phyloP scores from a whole-genome alignment of 1,140 invertebrate species.

The Pentalonia nigronervosa region DNA sequence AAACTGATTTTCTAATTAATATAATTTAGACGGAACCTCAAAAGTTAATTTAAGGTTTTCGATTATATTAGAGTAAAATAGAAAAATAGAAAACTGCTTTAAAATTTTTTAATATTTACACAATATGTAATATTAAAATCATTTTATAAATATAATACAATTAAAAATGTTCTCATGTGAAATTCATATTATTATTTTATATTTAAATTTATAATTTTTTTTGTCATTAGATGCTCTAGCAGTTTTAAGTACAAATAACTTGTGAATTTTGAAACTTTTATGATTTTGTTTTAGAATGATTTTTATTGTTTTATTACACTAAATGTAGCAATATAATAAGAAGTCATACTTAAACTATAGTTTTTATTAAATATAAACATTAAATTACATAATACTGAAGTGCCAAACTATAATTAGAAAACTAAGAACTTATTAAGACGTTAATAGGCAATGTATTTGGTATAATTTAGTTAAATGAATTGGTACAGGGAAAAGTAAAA shows the following conservation, averaged over 20 bases:
- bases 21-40: not conserved
- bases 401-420: not conserved
- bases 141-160: not conserved
- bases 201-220: not conserved
- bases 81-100: not conserved
- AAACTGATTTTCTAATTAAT: not conserved
- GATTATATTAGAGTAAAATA: not conserved
- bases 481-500: not conserved
- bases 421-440: not conserved
- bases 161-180: not conserved
- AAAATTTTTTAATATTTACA: not conserved
- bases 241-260: not conserved
- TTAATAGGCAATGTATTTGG: not conserved
- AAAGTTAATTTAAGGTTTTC: not conserved
- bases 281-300: not conserved
- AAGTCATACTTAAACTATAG: not conserved
- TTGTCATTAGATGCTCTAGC: not conserved
- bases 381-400: not conserved
- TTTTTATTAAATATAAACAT: not conserved
- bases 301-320: not conserved
- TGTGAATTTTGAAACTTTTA: not conserved
- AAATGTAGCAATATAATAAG: not conserved
- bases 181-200: not conserved
- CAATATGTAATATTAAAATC: not conserved
- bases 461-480: not conserved